Percentiles rank a stretch among this genome's conserved stretches.
Evolutionary conservation across 2,113 vertebrate species (phyloP).

Genomic region (Dendrocopos noguchii): DNA sequence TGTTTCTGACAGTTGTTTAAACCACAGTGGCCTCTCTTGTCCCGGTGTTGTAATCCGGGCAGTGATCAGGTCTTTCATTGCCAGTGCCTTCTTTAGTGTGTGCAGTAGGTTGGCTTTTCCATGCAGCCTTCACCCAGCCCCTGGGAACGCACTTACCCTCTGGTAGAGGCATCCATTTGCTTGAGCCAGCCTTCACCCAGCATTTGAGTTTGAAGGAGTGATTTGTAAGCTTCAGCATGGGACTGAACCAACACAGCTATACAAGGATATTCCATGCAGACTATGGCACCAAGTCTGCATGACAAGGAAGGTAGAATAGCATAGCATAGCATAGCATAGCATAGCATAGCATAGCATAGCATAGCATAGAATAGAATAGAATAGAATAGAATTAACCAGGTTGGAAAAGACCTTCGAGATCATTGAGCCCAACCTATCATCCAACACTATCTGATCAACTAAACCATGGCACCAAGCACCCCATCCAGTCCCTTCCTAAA

Average conservation of each 20-base stretch:
- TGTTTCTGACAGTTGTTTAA: conserved; percentile 40
- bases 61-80: background rate
- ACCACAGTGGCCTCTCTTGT: background rate
- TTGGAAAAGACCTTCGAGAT: too few relatives aligned
- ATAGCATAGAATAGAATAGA: too few relatives aligned
- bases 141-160: background rate
- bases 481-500: too few relatives aligned
- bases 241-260: background rate
- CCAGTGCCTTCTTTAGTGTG: background rate
- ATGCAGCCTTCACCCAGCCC: background rate
- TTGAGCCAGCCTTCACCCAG: background rate
- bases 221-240: background rate
- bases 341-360: too few relatives aligned
- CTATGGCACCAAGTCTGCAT: background rate
- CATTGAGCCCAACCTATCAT: too few relatives aligned
- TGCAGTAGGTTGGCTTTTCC: background rate
- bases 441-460: too few relatives aligned
- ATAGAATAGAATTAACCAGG: too few relatives aligned
- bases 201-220: background rate
- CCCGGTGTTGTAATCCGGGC: conserved; percentile 2
- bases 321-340: too few relatives aligned
- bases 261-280: background rate
- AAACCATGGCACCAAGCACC: too few relatives aligned
- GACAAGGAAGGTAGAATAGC: background rate
- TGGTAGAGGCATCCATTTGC: background rate